phyloP scores from a whole-genome alignment of 2,797 vertebrate species.

The Girardinus metallicus region DNA sequence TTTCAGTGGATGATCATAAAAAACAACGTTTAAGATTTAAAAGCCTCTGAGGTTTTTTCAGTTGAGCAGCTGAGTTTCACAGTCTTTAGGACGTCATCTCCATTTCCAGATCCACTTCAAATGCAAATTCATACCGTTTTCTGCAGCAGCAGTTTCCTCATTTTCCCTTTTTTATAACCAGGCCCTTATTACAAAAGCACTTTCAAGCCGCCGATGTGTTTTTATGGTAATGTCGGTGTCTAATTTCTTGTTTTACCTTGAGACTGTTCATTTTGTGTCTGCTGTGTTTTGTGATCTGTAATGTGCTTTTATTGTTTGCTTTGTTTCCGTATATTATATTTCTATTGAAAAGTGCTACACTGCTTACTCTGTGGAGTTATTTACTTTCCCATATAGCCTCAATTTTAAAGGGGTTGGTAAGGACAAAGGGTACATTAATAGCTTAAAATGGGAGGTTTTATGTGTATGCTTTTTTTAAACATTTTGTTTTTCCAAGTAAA shows the following conservation, averaged over 20 bases:
- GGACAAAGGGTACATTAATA: slow-evolving; percentile 6
- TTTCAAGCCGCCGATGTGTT: slow-evolving; percentile 34
- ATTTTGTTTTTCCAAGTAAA: background rate
- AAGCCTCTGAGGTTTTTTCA: slow-evolving; percentile 39
- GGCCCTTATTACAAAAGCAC: slow-evolving; percentile 17
- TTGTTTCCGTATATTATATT: background rate
- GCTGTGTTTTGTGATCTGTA: slow-evolving; percentile 14
- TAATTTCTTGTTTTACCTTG: slow-evolving; percentile 39
- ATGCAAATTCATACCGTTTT: slow-evolving; percentile 38
- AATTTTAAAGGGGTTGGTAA: slow-evolving; percentile 17
- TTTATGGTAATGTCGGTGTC: slow-evolving; percentile 28
- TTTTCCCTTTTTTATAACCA: slow-evolving; percentile 16
- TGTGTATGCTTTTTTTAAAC: background rate
- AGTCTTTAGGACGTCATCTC: slow-evolving; percentile 33
- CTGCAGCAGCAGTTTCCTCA: slow-evolving; percentile 1
- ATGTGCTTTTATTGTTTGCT: slow-evolving; percentile 9
- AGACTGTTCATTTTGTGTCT: slow-evolving; percentile 11
- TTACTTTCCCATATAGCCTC: slow-evolving; percentile 15
- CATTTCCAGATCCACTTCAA: slow-evolving; percentile 46
- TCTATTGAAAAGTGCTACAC: slow-evolving; percentile 29
- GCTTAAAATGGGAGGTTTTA: slow-evolving; percentile 4
- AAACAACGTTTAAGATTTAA: slow-evolving; percentile 40
- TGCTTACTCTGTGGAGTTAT: slow-evolving; percentile 22
- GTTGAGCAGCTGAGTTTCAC: slow-evolving; percentile 34
- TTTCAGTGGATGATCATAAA: slow-evolving; percentile 14